Evolutionary conservation across 2,888 invertebrate genomes (phyloP), one percentile per base, ranked within the genome.

Genomic region (Melanophora roralis): DNA sequence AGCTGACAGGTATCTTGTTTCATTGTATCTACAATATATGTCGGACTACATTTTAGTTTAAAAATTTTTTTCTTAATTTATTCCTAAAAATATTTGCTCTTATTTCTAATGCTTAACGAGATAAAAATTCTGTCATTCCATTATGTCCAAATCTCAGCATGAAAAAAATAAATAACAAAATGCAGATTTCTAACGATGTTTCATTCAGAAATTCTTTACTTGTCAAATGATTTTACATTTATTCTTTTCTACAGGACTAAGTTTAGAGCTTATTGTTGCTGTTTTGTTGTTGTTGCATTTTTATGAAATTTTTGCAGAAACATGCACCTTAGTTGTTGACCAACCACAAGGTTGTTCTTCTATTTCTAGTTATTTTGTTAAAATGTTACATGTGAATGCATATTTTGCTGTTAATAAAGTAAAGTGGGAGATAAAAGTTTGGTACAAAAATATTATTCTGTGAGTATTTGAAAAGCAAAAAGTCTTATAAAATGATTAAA

Each of bases 301-400:
- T 59, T 68, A 64, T 51, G 57, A 57, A 69, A 72, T 51, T 80
- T 60, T 67, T 68, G 40, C 57, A 67, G 38, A 67, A 55, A 71
- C 64, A 67, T 72, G 80, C 80, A 80, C 62, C 68, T 76, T 40
- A 38, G 38, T 68, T 57, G 67, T 40, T 79, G 79, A 75, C 80
- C 79, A 75, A 79, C 72, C 57, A 53, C 69, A 76, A 49, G 64
- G 47, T 62, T 40, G 32, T 12, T 47, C n/a, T 38, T 34, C 27
- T 19, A 23, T 19, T 2, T 34, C 14, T 1, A 40, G 38, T 51
- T 47, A 34, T 53, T 55, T 62, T 55, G 36, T 45, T 53, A 45
- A 47, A 32, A 64, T 65, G 73, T 73, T 64, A 19, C 53, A 72
- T 12, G 27, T 55, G 40, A 14, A 40, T 32, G 49, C 57, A 65